These are phyloP conservation scores for Gryllus longicercus DNA, from an alignment of 2,888 invertebrate genomes.

Conservation along the genomic window DNA sequence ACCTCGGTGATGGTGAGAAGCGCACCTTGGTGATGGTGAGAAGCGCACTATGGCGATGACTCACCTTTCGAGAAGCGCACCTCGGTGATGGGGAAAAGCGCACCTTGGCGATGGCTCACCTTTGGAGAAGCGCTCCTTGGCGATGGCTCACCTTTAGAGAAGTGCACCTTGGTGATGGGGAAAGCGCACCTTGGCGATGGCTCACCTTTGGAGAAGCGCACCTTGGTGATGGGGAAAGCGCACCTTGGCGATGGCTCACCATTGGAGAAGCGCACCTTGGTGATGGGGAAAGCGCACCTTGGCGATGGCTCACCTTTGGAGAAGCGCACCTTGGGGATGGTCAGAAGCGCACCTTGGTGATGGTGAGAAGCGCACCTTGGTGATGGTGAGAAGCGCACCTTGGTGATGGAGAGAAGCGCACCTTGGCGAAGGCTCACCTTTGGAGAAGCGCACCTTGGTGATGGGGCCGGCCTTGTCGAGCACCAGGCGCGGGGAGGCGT, in stretches of 20 bases:
- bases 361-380: background rate
- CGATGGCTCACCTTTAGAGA: too few relatives aligned
- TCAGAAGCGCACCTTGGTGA: too few relatives aligned
- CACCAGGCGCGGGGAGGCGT: constrained; percentile 68
- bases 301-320: background rate
- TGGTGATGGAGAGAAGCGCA: constrained; percentile 56
- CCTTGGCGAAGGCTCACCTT: constrained; percentile 48
- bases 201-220: too few relatives aligned
- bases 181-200: background rate
- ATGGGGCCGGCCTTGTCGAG: constrained; percentile 65
- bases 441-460: constrained; percentile 73
- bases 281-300: constrained; percentile 41
- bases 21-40: too few relatives aligned
- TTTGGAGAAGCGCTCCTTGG: too few relatives aligned
- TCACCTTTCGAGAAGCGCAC: too few relatives aligned
- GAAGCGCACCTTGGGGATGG: too few relatives aligned
- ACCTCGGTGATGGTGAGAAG: background rate
- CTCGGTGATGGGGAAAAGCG: too few relatives aligned
- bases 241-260: constrained; percentile 44
- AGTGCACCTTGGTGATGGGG: too few relatives aligned
- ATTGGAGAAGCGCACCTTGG: constrained; percentile 49
- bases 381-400: constrained; percentile 62
- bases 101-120: background rate
- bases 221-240: too few relatives aligned
- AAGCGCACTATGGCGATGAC: background rate